A percentile compares a stretch with the other conserved stretches of the same genome.
Conservation (phyloP, 2,113 vertebrate species). For the Salvelinus fontinalis region DNA sequence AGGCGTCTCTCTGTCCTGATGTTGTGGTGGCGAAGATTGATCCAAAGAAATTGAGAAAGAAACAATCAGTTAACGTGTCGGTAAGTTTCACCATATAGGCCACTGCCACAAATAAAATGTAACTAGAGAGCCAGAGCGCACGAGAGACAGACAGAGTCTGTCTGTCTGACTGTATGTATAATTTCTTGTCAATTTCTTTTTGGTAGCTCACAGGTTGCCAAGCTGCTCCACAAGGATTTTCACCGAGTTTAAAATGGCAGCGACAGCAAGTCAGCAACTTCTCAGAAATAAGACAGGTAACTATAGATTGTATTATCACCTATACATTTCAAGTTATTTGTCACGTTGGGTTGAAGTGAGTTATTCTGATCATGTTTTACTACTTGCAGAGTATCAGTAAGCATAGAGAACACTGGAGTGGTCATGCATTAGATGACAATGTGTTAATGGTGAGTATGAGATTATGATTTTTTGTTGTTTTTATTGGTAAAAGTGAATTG, state of each 20-base stretch:
- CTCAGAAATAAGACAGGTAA: constrained; percentile 83
- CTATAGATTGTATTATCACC: not conserved
- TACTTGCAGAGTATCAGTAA: constrained; percentile 84
- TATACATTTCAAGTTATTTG: too few relatives aligned
- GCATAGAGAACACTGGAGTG: constrained; percentile 87
- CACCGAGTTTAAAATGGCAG: constrained; percentile 89
- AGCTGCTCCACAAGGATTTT: constrained; percentile 89
- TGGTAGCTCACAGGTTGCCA: constrained; percentile 85
- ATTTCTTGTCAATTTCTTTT: not conserved
- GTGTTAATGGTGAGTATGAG: constrained; percentile 84
- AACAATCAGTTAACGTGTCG: constrained; percentile 85
- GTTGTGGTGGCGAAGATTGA: constrained; percentile 96
- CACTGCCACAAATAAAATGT: not conserved
- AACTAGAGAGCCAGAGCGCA: not conserved
- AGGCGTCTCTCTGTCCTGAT: constrained; percentile 91
- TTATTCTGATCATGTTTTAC: not conserved
- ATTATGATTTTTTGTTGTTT: too few relatives aligned
- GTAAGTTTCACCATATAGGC: constrained; percentile 73
- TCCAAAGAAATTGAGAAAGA: constrained; percentile 90
- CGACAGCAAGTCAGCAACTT: constrained; percentile 90
- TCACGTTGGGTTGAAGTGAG: constrained; percentile 39
- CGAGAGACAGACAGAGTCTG: not conserved
- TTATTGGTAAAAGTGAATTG: not conserved
- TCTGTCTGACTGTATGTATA: too few relatives aligned
- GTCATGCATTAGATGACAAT: constrained; percentile 88